Percentiles rank a stretch among this genome's conserved stretches.
phyloP scores from a whole-genome alignment of 2,113 vertebrate genomes.

The Pelmatolapia mariae region DNA sequence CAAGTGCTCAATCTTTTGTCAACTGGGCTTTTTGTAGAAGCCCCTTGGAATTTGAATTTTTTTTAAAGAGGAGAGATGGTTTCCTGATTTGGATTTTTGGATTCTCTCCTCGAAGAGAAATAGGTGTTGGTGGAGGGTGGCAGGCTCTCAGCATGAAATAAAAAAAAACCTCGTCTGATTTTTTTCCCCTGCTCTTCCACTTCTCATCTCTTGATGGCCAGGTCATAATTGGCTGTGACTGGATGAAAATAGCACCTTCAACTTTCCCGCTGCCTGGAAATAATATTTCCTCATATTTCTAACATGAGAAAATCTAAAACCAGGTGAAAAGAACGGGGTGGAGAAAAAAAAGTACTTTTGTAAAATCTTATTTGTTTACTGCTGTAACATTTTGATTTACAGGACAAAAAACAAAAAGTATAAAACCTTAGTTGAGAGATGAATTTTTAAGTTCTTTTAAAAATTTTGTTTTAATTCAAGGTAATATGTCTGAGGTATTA shows the following conservation, averaged over 20 bases:
- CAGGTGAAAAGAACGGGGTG: background rate
- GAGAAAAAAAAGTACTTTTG: background rate
- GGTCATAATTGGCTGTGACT: constrained; percentile 18
- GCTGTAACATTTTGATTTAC: background rate
- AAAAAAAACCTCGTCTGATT: background rate
- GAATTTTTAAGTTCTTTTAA: background rate
- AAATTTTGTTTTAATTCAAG: background rate
- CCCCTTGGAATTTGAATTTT: background rate
- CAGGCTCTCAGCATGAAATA: constrained; percentile 5
- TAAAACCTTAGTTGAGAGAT: background rate
- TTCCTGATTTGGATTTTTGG: constrained; percentile 1
- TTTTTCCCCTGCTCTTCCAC: background rate
- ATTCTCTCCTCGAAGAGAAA: background rate
- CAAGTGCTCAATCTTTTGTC: background rate
- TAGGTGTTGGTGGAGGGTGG: background rate
- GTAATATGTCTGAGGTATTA: background rate
- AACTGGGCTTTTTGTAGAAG: background rate
- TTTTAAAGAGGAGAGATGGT: constrained; percentile 1
- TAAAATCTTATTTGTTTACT: background rate
- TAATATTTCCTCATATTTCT: background rate
- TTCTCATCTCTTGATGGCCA: background rate
- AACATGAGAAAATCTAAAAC: background rate
- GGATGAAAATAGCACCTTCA: background rate
- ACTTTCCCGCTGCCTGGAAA: background rate
- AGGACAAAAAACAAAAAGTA: background rate